phyloP scores from a whole-genome alignment of 2,797 vertebrate species.

The Spheniscus humboldti region DNA sequence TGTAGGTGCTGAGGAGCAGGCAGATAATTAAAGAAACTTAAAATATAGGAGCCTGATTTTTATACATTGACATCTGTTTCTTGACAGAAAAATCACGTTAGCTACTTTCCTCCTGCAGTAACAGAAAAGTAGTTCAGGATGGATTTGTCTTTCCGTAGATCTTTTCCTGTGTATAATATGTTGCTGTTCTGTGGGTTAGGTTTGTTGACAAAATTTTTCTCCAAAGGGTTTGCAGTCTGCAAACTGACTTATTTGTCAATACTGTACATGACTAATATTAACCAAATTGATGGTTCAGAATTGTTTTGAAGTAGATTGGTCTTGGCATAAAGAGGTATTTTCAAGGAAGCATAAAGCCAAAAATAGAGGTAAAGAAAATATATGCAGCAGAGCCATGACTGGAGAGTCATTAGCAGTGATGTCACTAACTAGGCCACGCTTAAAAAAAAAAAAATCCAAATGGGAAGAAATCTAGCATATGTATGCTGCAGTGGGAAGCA shows the following conservation, averaged over 20 bases:
- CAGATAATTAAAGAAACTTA: conserved; percentile 23
- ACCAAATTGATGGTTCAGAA: background rate
- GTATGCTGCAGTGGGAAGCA: background rate
- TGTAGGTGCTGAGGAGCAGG: background rate
- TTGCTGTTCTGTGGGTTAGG: background rate
- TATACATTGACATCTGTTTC: background rate
- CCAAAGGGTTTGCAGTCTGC: background rate
- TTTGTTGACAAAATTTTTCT: background rate
- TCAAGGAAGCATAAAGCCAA: background rate
- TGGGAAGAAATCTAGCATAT: background rate
- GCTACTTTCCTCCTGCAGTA: background rate
- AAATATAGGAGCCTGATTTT: background rate
- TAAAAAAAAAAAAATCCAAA: background rate
- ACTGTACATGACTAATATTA: background rate
- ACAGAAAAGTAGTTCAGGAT: background rate
- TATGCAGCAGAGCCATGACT: background rate
- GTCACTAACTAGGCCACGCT: background rate
- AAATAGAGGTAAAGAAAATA: background rate
- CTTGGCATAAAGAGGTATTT: background rate
- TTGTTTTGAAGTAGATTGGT: background rate
- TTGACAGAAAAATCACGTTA: background rate
- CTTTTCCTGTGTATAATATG: background rate
- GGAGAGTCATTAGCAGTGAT: background rate
- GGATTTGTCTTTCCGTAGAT: background rate
- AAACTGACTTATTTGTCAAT: background rate